Conservation (phyloP, 2,113 vertebrate genomes). For the Alces alces region DNA sequence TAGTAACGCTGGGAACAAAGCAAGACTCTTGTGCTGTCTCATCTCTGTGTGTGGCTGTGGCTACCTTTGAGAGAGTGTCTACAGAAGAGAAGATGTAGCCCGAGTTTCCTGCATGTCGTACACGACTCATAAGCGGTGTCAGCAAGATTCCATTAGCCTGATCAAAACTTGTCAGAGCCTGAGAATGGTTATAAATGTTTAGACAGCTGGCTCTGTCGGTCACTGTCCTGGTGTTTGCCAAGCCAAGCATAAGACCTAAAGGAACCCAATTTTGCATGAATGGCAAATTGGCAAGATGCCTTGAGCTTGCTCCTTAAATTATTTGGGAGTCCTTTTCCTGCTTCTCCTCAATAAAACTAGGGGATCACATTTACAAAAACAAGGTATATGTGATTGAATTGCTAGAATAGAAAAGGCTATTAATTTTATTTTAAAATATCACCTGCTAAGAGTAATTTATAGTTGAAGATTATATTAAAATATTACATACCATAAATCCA, state of each 20-base stretch:
- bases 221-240: neutral
- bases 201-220: neutral
- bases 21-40: neutral
- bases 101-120: neutral
- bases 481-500: conserved; percentile 45
- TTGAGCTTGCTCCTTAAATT: neutral
- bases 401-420: conserved; percentile 22
- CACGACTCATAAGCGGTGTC: neutral
- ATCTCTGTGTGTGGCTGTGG: neutral
- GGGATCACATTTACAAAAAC: neutral
- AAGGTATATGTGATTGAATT: neutral
- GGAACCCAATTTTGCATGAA: neutral
- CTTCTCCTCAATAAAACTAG: conserved; percentile 14
- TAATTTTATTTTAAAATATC: conserved; percentile 44
- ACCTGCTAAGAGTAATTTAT: conserved; percentile 47
- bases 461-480: conserved; percentile 52
- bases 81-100: neutral
- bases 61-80: conserved; percentile 1
- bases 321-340: neutral
- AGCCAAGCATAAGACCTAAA: neutral
- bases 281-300: neutral
- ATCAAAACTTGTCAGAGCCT: neutral
- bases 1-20: neutral
- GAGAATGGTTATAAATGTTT: neutral
- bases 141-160: neutral